Evolutionary conservation across 2,113 vertebrate genomes (phyloP).

Genomic region (Meles meles): DNA sequence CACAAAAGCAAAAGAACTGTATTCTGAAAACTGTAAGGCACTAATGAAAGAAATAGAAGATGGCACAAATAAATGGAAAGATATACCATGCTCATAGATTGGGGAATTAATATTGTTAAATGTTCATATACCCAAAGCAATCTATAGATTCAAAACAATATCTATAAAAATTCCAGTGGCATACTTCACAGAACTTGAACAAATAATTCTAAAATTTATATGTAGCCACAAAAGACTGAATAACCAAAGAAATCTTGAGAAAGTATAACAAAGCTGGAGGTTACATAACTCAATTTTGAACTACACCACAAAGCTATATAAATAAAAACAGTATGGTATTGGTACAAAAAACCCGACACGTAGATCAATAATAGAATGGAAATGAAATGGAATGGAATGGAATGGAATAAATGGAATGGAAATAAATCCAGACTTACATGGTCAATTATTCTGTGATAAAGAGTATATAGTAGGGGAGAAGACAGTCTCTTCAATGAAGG

Average conservation of each 20-base stretch:
- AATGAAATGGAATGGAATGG: background rate
- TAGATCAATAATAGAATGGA: background rate
- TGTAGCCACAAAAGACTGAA: background rate
- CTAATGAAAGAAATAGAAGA: background rate
- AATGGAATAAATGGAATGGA: background rate
- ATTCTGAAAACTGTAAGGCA: background rate
- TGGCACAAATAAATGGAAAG: background rate
- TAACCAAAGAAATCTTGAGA: background rate
- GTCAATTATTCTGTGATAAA: background rate
- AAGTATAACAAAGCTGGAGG: background rate
- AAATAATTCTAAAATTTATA: background rate
- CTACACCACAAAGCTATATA: background rate
- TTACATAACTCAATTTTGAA: background rate
- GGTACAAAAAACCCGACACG: background rate
- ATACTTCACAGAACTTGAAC: background rate
- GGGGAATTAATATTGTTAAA: background rate
- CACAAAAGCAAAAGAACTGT: background rate
- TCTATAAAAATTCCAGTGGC: background rate
- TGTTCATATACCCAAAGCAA: background rate
- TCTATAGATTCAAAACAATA: background rate
- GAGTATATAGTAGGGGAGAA: background rate
- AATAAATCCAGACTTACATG: background rate
- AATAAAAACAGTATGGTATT: background rate
- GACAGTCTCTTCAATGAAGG: background rate
- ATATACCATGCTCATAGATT: background rate